A percentile compares a stretch with the other conserved stretches of the same genome.
phyloP scores from a whole-genome alignment of 2,113 vertebrate species.

The Rhinopithecus roxellana region DNA sequence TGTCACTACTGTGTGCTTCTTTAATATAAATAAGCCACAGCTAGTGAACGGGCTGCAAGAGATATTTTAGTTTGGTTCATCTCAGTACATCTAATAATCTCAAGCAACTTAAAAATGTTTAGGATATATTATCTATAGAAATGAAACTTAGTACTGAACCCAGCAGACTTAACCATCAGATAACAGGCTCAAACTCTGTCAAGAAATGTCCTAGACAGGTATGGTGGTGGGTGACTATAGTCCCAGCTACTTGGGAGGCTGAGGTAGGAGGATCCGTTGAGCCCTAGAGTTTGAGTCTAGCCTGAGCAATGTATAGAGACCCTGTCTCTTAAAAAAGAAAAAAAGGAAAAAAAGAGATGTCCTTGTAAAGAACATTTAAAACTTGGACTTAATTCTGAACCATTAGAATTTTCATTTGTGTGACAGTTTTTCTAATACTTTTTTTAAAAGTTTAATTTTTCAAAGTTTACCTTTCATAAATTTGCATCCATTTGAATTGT shows the following conservation, averaged over 20 bases:
- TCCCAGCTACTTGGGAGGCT: not conserved
- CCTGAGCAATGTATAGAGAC: not conserved
- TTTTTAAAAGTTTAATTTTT: not conserved
- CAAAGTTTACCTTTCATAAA: not conserved
- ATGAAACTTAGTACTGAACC: not conserved
- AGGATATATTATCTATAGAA: not conserved
- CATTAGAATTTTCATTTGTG: not conserved
- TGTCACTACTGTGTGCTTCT: not conserved
- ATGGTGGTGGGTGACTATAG: too few relatives aligned
- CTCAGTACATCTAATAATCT: not conserved
- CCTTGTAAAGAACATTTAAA: not conserved
- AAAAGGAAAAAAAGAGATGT: not conserved
- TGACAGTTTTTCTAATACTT: not conserved
- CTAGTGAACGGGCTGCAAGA: not conserved
- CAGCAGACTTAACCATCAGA: not conserved
- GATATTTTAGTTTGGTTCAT: not conserved
- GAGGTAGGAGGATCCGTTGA: not conserved
- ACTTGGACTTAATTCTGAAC: not conserved
- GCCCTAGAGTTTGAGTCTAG: not conserved
- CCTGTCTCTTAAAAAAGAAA: not conserved
- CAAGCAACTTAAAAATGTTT: conserved; percentile 10
- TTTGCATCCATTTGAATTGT: not conserved
- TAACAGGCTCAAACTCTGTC: not conserved
- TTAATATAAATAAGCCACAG: not conserved
- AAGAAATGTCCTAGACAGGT: not conserved